Conservation (phyloP, 2,113 vertebrate species). For the Clarias batrachus region DNA sequence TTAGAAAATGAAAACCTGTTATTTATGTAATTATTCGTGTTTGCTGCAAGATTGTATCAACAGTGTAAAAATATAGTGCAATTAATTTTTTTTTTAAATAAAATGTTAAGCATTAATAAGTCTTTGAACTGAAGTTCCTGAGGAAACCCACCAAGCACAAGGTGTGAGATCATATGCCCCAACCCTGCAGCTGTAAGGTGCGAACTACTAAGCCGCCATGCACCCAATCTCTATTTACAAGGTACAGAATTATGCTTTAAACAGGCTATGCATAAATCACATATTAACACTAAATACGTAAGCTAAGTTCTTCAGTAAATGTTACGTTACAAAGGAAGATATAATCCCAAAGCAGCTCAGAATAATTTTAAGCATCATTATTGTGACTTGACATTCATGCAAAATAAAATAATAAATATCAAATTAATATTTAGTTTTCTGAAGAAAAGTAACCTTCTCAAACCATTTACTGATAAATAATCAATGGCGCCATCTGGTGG, state of each 20-base stretch:
- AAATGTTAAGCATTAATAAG: too few species aligned
- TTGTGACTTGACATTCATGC: neutral
- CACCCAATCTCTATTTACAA: neutral
- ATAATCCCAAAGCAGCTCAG: neutral
- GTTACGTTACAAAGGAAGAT: neutral
- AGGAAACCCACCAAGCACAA: too few species aligned
- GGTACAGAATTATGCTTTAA: neutral
- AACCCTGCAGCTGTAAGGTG: neutral
- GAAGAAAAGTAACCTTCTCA: neutral
- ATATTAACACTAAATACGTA: neutral
- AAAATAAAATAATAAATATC: neutral
- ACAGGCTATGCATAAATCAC: neutral
- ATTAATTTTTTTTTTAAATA: neutral
- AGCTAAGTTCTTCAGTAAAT: neutral
- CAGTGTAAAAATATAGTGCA: neutral
- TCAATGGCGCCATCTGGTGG: constrained; percentile 26
- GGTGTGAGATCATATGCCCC: too few species aligned
- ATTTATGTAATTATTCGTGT: too few species aligned
- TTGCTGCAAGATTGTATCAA: neutral
- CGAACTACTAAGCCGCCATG: neutral
- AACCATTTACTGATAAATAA: neutral
- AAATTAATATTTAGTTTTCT: neutral
- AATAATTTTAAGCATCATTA: neutral
- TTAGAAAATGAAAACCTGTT: too few species aligned
- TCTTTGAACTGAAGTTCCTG: too few species aligned